A percentile compares a stretch with the other conserved stretches of the same genome.
These are phyloP conservation scores for Sternotherus odoratus DNA, from an alignment of 2,797 vertebrate genomes.

Conservation along the genomic window DNA sequence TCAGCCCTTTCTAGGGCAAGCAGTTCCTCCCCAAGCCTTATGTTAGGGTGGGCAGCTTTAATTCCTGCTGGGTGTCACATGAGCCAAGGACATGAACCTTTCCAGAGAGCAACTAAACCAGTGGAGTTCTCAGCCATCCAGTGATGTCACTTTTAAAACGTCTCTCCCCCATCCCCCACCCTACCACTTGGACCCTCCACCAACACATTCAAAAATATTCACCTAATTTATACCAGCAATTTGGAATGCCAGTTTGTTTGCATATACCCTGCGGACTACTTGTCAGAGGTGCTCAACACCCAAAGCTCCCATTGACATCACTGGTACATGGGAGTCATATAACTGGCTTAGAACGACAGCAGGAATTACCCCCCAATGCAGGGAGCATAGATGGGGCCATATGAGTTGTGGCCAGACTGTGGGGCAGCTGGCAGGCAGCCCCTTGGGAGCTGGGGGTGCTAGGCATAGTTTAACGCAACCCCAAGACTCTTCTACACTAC, in stretches of 20 bases:
- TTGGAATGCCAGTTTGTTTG: background rate
- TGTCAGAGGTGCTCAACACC: background rate
- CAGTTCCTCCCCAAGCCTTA: background rate
- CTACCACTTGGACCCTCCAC: background rate
- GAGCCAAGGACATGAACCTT: background rate
- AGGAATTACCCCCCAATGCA: background rate
- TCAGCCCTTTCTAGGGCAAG: background rate
- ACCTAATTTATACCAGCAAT: background rate
- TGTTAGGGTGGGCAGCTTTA: background rate
- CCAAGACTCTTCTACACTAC: slow-evolving; percentile 40
- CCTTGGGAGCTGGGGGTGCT: background rate
- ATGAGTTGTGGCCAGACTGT: background rate
- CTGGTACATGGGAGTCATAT: background rate
- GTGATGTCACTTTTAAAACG: background rate
- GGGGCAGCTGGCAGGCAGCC: background rate
- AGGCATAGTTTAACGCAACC: background rate
- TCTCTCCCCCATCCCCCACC: background rate
- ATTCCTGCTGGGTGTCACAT: background rate
- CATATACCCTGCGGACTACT: background rate
- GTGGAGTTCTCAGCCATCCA: background rate
- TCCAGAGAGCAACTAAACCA: background rate
- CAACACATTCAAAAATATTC: background rate
- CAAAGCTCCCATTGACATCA: background rate
- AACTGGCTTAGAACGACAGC: background rate
- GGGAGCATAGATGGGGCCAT: background rate